phyloP scores from a whole-genome alignment of 2,888 invertebrate genomes.

The Drosophila fungiperda region DNA sequence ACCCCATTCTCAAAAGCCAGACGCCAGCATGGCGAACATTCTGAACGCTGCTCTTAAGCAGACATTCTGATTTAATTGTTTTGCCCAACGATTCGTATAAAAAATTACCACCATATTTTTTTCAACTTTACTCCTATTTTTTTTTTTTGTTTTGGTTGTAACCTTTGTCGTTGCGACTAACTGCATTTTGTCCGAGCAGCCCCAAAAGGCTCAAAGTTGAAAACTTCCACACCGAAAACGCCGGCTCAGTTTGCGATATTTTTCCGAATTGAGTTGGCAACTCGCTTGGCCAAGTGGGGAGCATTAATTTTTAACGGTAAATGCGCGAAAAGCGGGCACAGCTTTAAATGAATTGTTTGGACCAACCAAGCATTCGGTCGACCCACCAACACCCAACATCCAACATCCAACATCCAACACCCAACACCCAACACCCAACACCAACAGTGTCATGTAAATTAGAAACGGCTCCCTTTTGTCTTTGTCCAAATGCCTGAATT shows the following conservation, averaged over 20 bases:
- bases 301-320: conserved; percentile 83
- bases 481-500: conserved; percentile 33
- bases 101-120: conserved; percentile 52
- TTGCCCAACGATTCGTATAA: conserved; percentile 61
- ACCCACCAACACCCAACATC: background rate
- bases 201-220: conserved; percentile 16
- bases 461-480: conserved; percentile 69
- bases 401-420: conserved; percentile 9
- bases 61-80: conserved; percentile 80
- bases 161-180: conserved; percentile 21
- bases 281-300: conserved; percentile 67
- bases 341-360: conserved; percentile 73
- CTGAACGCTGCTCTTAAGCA: conserved; percentile 57
- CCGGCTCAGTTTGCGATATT: conserved; percentile 56
- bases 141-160: background rate
- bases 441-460: conserved; percentile 72
- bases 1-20: conserved; percentile 5
- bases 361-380: conserved; percentile 25
- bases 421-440: conserved; percentile 13
- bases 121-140: conserved; percentile 1
- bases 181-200: conserved; percentile 38
- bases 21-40: conserved; percentile 60
- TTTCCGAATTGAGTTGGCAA: conserved; percentile 76
- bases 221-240: conserved; percentile 15
- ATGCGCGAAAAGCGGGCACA: conserved; percentile 73